A percentile compares a stretch with the other conserved stretches of the same genome.
Evolutionary conservation across 2,113 vertebrate species (phyloP).

Genomic region (Cryptomyrus ogoouensis): DNA sequence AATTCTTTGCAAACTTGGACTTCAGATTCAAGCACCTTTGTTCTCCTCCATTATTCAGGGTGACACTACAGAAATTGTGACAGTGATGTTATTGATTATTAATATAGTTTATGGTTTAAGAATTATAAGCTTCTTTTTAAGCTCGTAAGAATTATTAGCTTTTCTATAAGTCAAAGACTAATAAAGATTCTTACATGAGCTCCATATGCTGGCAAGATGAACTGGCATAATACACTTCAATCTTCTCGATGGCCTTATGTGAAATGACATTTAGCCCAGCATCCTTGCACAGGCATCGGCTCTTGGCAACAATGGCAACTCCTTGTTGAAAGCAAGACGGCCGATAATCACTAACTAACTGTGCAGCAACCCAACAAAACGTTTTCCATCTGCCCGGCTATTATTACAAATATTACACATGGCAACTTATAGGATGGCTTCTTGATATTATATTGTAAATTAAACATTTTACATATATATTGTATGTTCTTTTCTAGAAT

Average conservation of each 20-base stretch:
- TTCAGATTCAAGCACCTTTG: conserved; percentile 13
- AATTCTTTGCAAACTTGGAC: conserved; percentile 9
- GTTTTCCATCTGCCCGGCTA: background rate
- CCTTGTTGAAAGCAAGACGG: conserved; percentile 1
- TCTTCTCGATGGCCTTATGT: conserved; percentile 13
- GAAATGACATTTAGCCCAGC: conserved; percentile 10
- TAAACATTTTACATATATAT: background rate
- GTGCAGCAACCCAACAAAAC: background rate
- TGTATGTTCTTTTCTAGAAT: background rate
- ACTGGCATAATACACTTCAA: conserved; percentile 7
- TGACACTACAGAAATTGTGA: conserved; percentile 3
- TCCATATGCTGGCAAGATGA: background rate
- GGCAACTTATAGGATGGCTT: background rate
- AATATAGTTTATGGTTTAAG: background rate
- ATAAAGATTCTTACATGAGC: background rate
- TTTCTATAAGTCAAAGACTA: background rate
- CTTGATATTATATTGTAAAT: background rate
- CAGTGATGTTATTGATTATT: background rate
- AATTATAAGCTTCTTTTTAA: background rate
- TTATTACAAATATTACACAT: background rate
- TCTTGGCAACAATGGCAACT: background rate
- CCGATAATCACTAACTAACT: background rate
- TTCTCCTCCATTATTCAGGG: background rate
- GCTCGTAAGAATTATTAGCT: background rate
- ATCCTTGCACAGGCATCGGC: conserved; percentile 15